Percentiles rank a stretch among this genome's conserved stretches.
These are phyloP conservation scores for Hybos culiciformis DNA, from an alignment of 2,888 invertebrate genomes.

Conservation along the genomic window DNA sequence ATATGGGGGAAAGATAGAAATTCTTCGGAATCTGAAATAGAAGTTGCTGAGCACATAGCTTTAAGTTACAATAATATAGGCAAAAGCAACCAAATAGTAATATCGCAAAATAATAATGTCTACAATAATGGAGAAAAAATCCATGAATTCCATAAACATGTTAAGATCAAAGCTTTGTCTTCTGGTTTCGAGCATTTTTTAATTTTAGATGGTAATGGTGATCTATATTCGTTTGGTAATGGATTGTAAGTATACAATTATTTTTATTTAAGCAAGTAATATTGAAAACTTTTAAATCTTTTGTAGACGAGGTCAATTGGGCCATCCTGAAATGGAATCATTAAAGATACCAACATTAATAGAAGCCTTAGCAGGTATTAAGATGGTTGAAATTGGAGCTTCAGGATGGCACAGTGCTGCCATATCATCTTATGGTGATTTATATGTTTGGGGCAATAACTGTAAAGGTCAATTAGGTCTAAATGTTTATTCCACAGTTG, in stretches of 20 bases:
- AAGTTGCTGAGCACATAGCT: slow-evolving; percentile 34
- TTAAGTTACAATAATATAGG: no score
- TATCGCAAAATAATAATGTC: slow-evolving; percentile 39
- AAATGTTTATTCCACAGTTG: slow-evolving; percentile 27
- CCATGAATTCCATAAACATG: slow-evolving; percentile 38
- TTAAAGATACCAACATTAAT: slow-evolving; percentile 50
- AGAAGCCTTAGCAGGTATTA: slow-evolving; percentile 62
- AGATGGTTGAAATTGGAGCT: slow-evolving; percentile 53
- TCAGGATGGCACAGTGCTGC: slow-evolving; percentile 83
- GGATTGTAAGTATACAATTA: slow-evolving; percentile 49
- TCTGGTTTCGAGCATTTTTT: slow-evolving; percentile 75
- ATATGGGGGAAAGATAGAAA: slow-evolving; percentile 20
- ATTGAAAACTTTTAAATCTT: slow-evolving; percentile 4
- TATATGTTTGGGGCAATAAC: slow-evolving; percentile 90
- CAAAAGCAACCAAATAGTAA: slow-evolving; percentile 35
- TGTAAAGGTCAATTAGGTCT: slow-evolving; percentile 73
- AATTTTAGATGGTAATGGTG: slow-evolving; percentile 52
- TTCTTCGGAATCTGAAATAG: slow-evolving; percentile 1
- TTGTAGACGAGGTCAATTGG: slow-evolving; percentile 74
- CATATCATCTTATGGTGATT: slow-evolving; percentile 62
- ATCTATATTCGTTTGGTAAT: slow-evolving; percentile 69
- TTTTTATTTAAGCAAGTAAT: background rate
- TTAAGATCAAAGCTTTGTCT: slow-evolving; percentile 46
- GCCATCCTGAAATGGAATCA: slow-evolving; percentile 50
- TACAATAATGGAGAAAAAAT: slow-evolving; percentile 49